Base-by-base conservation (phyloP, 2,888 invertebrate species). In the Andricus quercusramuli region DNA sequence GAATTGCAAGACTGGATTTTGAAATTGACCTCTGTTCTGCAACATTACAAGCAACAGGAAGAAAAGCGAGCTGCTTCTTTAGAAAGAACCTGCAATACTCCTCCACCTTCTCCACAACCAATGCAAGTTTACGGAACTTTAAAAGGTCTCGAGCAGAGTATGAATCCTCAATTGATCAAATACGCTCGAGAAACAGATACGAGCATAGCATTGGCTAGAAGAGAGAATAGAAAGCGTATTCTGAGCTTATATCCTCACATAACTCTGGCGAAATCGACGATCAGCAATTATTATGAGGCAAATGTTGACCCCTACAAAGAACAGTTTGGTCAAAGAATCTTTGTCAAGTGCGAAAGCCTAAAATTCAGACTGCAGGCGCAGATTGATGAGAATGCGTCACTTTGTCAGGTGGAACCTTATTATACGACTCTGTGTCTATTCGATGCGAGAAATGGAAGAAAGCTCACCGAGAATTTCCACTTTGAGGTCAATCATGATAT, bases 401-500 rank as follows among this genome's bases (percentile, higher is more conserved):
- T 96, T 79, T 96, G 96, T 89, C 96, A 97, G 94, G 96, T 99
- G 78, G 99, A 99, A 92, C 99, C 99, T 0, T 99, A 99, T 93
- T 97, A 97, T 90, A 96, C 98, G 29, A 96, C 96, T 74, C 93
- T 99, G 86, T 96, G 98, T 80, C 93, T 99, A 65, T 99, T 97
- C 93, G 99, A 99, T 94, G 97, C 97, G 9, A 96, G 96, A 90
- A 96, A 96, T 85, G 97, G 97, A 59, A 95, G 96, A 90, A 99
- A 99, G 93, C 94, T 99, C 84, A 97, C 98, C 2, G 99, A 99
- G 92, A 98, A 98, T 93, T 98, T 98, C 93, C 96, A 98, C 92
- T 97, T 97, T 90, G 97, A 98, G 92, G 94, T 97, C 22, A 98
- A 98, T 93, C 95, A 96, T 89, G 94, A 95, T 15, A 94, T 95